phyloP scores from a whole-genome alignment of 2,113 vertebrate species.

The Eleginops maclovinus region DNA sequence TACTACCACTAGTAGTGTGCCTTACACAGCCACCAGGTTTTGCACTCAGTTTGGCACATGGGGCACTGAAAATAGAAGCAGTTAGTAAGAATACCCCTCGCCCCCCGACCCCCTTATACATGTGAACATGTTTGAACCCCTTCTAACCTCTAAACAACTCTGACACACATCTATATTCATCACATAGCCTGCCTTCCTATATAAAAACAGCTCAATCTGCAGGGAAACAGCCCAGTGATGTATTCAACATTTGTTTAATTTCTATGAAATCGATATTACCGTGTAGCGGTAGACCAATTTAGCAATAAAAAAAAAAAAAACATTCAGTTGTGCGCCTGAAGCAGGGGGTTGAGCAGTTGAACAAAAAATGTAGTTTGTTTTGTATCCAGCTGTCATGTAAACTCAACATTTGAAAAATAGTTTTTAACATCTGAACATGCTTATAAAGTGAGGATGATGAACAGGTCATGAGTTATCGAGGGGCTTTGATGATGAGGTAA shows the following conservation, averaged over 20 bases:
- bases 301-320: too few species aligned
- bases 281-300: not conserved
- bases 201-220: not conserved
- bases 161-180: slow-evolving; percentile 44
- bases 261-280: not conserved
- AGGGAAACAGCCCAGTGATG: not conserved
- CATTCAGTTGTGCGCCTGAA: not conserved
- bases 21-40: not conserved
- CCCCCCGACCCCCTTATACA: slow-evolving; percentile 1
- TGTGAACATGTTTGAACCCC: not conserved
- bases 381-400: not conserved
- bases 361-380: not conserved
- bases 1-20: not conserved
- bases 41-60: not conserved
- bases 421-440: not conserved
- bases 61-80: slow-evolving; percentile 41
- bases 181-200: not conserved
- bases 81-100: slow-evolving; percentile 19
- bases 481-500: not conserved
- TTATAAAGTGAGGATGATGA: not conserved
- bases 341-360: not conserved
- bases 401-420: too few species aligned
- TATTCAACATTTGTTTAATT: not conserved
- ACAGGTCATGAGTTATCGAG: too few species aligned
- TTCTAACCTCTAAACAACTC: not conserved